Percentiles rank a stretch among this genome's conserved stretches.
phyloP scores from a whole-genome alignment of 2,797 vertebrate genomes.

The Austrolebias charrua region DNA sequence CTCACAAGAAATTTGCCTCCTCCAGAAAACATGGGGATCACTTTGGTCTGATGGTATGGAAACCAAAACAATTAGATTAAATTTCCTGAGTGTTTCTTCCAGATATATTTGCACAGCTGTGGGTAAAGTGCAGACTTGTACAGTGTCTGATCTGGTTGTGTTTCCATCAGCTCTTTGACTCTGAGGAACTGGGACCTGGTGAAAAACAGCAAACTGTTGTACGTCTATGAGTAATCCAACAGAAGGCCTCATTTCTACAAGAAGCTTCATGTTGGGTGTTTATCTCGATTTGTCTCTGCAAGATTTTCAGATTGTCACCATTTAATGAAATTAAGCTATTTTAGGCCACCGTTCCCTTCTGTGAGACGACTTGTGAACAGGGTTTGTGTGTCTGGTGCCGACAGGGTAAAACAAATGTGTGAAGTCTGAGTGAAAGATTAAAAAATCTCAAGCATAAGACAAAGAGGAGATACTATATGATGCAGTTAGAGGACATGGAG shows the following conservation, averaged over 20 bases:
- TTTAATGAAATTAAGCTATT: conserved; percentile 31
- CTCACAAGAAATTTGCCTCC: conserved; percentile 35
- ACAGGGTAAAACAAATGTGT: conserved; percentile 22
- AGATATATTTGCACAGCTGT: conserved; percentile 75
- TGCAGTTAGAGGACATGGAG: too few species aligned
- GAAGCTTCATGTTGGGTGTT: not conserved
- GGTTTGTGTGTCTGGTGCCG: conserved; percentile 22
- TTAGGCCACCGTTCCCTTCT: conserved; percentile 9
- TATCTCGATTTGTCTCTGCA: not conserved
- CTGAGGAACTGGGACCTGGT: conserved; percentile 37
- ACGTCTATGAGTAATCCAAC: conserved; percentile 34
- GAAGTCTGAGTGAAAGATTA: conserved; percentile 18
- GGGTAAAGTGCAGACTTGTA: conserved; percentile 27
- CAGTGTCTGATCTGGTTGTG: conserved; percentile 34
- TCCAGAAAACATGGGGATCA: conserved; percentile 19
- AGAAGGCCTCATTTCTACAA: conserved; percentile 27
- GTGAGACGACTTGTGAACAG: conserved; percentile 18
- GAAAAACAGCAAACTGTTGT: conserved; percentile 56
- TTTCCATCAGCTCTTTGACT: conserved; percentile 53
- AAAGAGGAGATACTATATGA: too few species aligned
- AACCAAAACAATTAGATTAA: conserved; percentile 70
- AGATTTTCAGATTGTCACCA: conserved; percentile 1
- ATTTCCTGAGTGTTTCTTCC: conserved; percentile 55
- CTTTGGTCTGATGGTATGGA: conserved; percentile 25
- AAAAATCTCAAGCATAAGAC: not conserved